Percentiles rank a stretch among this genome's conserved stretches.
Conservation (phyloP, 2,888 invertebrate species). For the Hirtodrosophila trivittata region DNA sequence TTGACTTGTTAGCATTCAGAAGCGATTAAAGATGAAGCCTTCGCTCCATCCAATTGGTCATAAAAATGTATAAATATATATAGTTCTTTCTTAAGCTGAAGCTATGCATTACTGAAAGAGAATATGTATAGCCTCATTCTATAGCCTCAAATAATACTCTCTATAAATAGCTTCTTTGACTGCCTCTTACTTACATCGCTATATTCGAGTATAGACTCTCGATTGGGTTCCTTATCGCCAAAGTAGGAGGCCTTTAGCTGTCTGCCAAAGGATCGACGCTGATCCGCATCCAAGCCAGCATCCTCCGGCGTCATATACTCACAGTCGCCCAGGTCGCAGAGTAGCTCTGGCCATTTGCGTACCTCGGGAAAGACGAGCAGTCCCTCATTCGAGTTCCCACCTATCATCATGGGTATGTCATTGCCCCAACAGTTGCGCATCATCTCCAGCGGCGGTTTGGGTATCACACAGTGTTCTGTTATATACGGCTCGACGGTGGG, state of each 20-base stretch:
- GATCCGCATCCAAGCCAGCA: conserved; percentile 70
- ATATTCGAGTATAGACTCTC: conserved; percentile 82
- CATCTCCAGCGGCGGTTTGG: conserved; percentile 80
- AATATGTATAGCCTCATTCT: too few species aligned
- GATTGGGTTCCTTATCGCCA: conserved; percentile 82
- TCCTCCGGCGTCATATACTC: conserved; percentile 81
- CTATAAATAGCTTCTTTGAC: not conserved
- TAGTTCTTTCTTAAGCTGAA: too few species aligned
- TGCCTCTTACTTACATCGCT: conserved; percentile 79
- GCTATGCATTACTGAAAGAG: too few species aligned
- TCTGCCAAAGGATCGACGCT: conserved; percentile 80
- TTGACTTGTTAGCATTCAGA: too few species aligned
- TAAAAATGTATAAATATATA: too few species aligned
- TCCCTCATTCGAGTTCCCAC: conserved; percentile 83
- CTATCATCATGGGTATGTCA: conserved; percentile 81
- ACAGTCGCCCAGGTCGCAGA: conserved; percentile 76
- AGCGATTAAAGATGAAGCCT: too few species aligned
- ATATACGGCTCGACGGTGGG: conserved; percentile 81
- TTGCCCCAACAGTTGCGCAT: conserved; percentile 82
- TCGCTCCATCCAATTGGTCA: too few species aligned
- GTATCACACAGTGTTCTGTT: conserved; percentile 80
- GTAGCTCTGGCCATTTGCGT: conserved; percentile 78
- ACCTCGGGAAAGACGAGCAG: conserved; percentile 80
- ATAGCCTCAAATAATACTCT: not conserved
- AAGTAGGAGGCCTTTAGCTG: conserved; percentile 84